Conservation (phyloP, 1,140 invertebrate genomes). For the Calliphora vicina region DNA sequence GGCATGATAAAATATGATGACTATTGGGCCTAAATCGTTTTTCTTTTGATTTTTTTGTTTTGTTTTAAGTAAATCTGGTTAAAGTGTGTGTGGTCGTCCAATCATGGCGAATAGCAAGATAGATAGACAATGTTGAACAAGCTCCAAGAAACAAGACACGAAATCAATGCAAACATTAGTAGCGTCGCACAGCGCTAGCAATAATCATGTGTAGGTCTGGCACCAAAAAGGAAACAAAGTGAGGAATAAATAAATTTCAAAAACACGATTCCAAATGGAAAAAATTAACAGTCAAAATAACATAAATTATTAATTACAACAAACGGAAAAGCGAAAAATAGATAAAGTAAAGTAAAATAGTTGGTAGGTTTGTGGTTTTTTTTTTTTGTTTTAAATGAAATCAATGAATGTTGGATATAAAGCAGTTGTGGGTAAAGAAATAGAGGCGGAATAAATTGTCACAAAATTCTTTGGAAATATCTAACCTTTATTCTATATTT, state of each 20-base stretch:
- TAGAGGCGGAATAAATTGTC: no score
- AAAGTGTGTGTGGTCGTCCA: slow-evolving; percentile 12
- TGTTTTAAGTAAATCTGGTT: background rate
- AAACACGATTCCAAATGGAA: background rate
- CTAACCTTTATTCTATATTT: no score
- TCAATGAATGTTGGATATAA: background rate
- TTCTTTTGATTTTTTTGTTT: background rate
- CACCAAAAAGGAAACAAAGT: background rate
- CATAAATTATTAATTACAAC: slow-evolving; percentile 6
- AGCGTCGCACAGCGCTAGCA: background rate
- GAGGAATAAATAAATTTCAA: background rate
- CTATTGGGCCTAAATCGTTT: background rate
- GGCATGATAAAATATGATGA: background rate
- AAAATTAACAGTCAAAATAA: slow-evolving; percentile 13
- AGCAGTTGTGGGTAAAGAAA: background rate
- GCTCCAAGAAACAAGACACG: background rate
- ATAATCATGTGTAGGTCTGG: background rate
- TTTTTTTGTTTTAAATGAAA: background rate
- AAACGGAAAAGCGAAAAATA: background rate
- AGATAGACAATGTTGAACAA: background rate
- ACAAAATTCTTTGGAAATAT: no score
- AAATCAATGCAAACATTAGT: background rate
- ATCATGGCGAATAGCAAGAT: background rate
- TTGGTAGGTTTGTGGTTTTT: background rate
- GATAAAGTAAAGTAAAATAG: background rate